Conservation (phyloP, 2,113 vertebrate genomes). For the Thalassoma bifasciatum region DNA sequence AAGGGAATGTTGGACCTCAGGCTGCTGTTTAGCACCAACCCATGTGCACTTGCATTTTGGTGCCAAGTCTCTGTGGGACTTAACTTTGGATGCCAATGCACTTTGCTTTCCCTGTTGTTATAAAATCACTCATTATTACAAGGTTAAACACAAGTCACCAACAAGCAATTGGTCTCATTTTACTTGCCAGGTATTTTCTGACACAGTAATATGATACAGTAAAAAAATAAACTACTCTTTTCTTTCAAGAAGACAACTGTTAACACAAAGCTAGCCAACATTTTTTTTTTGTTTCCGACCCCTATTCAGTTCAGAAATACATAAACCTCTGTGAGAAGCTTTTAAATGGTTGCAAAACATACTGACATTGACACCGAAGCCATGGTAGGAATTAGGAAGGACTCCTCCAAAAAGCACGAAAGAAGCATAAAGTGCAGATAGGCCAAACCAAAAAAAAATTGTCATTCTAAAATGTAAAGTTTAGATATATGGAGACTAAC, state of each 20-base stretch:
- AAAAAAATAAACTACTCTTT: neutral
- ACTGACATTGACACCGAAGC: too few relatives aligned
- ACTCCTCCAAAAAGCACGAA: too few relatives aligned
- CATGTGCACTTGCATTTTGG: constrained; percentile 41
- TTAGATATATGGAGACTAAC: too few relatives aligned
- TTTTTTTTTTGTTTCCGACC: neutral
- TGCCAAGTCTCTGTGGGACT: constrained; percentile 58
- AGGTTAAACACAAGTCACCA: constrained; percentile 47
- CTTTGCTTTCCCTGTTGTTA: constrained; percentile 50
- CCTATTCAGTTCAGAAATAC: neutral
- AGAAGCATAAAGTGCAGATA: too few relatives aligned
- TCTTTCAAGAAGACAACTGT: too few relatives aligned
- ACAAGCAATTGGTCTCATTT: constrained; percentile 17
- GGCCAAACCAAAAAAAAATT: too few relatives aligned
- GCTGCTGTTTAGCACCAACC: constrained; percentile 49
- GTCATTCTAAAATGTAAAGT: too few relatives aligned
- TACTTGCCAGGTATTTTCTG: neutral
- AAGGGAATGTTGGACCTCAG: constrained; percentile 42
- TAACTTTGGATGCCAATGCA: constrained; percentile 48
- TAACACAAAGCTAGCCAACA: neutral
- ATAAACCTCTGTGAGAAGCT: too few relatives aligned
- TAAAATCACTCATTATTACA: constrained; percentile 52
- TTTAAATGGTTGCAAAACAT: too few relatives aligned
- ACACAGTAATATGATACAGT: neutral
- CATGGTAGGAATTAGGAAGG: too few relatives aligned